Conservation (phyloP, 1,140 invertebrate species). For the Musca domestica region DNA sequence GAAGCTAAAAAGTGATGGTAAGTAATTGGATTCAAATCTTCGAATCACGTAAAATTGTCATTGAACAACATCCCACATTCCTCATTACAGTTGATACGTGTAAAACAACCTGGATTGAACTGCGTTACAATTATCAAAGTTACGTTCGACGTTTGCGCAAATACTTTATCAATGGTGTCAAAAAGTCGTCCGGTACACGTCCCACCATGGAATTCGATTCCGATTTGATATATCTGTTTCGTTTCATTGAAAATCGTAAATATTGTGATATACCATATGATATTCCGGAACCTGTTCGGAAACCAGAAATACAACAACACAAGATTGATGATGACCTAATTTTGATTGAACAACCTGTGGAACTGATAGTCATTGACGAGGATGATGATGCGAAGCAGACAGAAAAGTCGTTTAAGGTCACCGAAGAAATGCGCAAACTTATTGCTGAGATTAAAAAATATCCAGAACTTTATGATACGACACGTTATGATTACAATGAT, state of each 20-base stretch:
- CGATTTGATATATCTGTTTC: constrained; percentile 40
- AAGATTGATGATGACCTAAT: neutral
- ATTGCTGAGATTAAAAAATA: constrained; percentile 29
- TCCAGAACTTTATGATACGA: constrained; percentile 36
- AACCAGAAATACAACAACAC: neutral
- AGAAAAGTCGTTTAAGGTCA: constrained; percentile 1
- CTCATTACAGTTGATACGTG: constrained; percentile 25
- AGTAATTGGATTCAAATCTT: neutral
- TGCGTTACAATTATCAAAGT: constrained; percentile 35
- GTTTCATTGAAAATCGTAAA: constrained; percentile 26
- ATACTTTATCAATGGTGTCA: constrained; percentile 22
- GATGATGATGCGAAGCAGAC: constrained; percentile 3
- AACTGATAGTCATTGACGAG: constrained; percentile 25
- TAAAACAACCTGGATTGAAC: constrained; percentile 33
- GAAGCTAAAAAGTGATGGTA: constrained; percentile 15
- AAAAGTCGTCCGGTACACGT: constrained; percentile 14
- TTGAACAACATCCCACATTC: neutral
- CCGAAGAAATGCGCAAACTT: neutral
- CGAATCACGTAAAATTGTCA: too few species aligned
- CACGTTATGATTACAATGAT: constrained; percentile 26
- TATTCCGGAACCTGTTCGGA: neutral
- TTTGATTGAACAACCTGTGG: constrained; percentile 17
- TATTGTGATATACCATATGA: constrained; percentile 3
- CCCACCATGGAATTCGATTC: constrained; percentile 37
- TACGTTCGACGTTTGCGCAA: constrained; percentile 34